Evolutionary conservation across 2,797 vertebrate genomes (phyloP), one percentile per base, ranked within the genome.

Genomic region (Lutjanus argentimaculatus): DNA sequence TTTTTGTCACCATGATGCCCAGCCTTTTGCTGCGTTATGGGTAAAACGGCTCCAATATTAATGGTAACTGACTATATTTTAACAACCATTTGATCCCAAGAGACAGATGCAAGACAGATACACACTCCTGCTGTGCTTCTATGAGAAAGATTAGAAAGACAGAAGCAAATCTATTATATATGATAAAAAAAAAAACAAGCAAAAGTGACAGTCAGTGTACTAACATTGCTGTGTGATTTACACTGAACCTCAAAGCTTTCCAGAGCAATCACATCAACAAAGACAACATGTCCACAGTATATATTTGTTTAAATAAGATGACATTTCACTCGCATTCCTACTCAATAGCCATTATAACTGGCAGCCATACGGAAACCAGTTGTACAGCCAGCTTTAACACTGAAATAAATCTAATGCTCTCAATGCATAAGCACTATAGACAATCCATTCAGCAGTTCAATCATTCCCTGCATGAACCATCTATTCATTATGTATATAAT

Each of bases 1-100:
- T 91, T 83, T 92, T 88, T 87, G 87, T 93, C 75, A 65, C 81
- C 72, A 79, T 64, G 79, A 82, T 74, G 74, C 82, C 25, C 70
- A 72, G 77, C 65, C 84, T 82, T 87, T 66, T 84, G 70, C 77
- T 81, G 80, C 74, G 63, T 87, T 86, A 79, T 68, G 73, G 61
- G 77, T 55, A 87, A 93, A 88, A 86, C 40, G 48, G 70, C 15
- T 76, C 36, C 51, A 86, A 52, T 88, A 80, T 84, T 83, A 79
- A 90, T 58, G 48, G 48, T 75, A 82, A 84, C 67, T 81, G 72
- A 86, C 66, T 64, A 65, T 70, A 82, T 90, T 90, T 90, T 82
- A 82, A 70, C 21, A 82, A 70, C 46, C 51, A 82, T 85, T 83
- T 81, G 57, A 87, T 79, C 43, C 59, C 52, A 42, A 71, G 56